These are phyloP conservation scores for Naja naja DNA, from an alignment of 2,113 vertebrate genomes.

Conservation along the genomic window DNA sequence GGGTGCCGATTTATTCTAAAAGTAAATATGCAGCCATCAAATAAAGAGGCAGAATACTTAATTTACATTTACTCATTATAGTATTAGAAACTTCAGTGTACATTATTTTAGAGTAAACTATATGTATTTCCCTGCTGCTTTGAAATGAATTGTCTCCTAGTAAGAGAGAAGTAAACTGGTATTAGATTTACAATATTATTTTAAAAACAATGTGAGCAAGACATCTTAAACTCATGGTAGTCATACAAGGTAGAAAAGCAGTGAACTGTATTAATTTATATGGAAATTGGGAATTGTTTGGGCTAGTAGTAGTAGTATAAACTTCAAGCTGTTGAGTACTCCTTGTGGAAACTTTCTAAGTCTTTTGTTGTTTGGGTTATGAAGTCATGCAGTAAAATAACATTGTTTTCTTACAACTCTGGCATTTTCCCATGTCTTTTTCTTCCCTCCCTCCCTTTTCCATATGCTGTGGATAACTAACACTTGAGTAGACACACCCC, in stretches of 20 bases:
- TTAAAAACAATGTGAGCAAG: not conserved
- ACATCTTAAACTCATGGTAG: not conserved
- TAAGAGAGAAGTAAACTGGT: not conserved
- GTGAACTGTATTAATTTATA: not conserved
- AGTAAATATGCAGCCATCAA: not conserved
- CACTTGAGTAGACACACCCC: conserved; percentile 5
- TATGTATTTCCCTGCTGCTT: not conserved
- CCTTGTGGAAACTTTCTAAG: not conserved
- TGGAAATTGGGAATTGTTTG: not conserved
- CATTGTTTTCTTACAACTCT: not conserved
- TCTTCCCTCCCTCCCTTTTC: not conserved
- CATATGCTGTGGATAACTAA: not conserved
- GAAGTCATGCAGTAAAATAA: not conserved
- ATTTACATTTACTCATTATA: not conserved
- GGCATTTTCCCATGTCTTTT: not conserved
- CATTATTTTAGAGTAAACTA: not conserved
- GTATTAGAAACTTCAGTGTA: not conserved
- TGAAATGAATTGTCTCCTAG: not conserved
- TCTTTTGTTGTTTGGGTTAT: not conserved
- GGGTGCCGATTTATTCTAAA: not conserved
- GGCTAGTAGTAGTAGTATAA: not conserved
- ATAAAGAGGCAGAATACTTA: not conserved
- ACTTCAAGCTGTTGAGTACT: not conserved
- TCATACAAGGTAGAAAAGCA: conserved; percentile 11
- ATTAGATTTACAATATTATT: not conserved